phyloP scores from a whole-genome alignment of 2,888 invertebrate genomes.

The Prosopocoilus inquinatus region DNA sequence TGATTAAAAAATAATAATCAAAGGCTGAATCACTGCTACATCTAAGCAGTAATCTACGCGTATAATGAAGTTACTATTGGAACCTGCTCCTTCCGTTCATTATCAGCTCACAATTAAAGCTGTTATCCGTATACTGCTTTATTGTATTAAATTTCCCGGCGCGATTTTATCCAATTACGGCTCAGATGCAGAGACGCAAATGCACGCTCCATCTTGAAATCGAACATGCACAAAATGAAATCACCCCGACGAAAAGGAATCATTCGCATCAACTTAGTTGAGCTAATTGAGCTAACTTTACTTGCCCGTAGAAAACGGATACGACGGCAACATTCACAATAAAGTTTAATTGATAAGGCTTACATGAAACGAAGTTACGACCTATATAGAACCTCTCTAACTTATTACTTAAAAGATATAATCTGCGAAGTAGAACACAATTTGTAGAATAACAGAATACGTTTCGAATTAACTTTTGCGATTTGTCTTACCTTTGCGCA shows the following conservation, averaged over 20 bases:
- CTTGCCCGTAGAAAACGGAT: conserved; percentile 9
- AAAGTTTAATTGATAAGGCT: conserved; percentile 4
- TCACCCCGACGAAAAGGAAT: conserved; percentile 19
- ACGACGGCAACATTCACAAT: not conserved
- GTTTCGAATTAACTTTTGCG: too few relatives aligned
- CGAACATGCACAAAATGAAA: conserved; percentile 25
- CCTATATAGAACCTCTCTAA: not conserved
- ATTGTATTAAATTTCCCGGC: conserved; percentile 40
- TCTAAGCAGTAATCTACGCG: conserved; percentile 7
- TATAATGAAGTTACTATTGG: conserved; percentile 7
- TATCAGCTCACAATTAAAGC: conserved; percentile 44
- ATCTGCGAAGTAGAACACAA: too few relatives aligned
- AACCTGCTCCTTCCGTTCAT: conserved; percentile 44
- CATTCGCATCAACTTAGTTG: conserved; percentile 21
- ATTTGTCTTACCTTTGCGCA: too few relatives aligned
- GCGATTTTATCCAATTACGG: conserved; percentile 38
- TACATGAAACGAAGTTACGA: not conserved
- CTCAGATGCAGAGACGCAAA: conserved; percentile 25
- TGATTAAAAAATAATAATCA: not conserved
- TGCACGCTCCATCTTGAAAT: conserved; percentile 4
- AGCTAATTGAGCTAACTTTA: conserved; percentile 24
- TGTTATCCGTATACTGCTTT: conserved; percentile 40
- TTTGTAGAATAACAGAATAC: too few relatives aligned
- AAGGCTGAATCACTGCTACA: conserved; percentile 1
- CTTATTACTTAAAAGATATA: not conserved